Evolutionary conservation across 1,140 invertebrate species (phyloP), one percentile per base, ranked within the genome.

Genomic region (Atta colombica): DNA sequence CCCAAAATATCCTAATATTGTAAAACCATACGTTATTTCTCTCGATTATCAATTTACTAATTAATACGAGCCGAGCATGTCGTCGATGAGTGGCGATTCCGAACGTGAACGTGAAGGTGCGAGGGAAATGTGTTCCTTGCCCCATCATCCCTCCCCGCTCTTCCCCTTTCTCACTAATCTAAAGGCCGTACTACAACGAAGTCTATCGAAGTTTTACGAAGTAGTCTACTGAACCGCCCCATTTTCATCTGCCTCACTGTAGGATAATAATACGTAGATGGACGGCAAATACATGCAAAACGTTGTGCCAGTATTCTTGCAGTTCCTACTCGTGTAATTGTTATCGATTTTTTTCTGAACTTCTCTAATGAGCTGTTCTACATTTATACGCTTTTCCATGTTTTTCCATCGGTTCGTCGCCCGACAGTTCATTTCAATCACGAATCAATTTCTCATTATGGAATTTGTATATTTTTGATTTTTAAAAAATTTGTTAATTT

Each of bases 1-100:
- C 91, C 87, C 92, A 93, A 81, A 93, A 93, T 92, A 93, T 93
- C 91, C 92, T 94, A 87, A 94, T 92, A 84, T 90, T 95, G 61
- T 95, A 93, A 82, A 82, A 92, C 81, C 60, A 68, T 84, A 88
- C 77, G 71, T 85, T 88, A 69, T 65, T 87, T 90, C 84, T 90
- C 85, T 89, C 84, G 81, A 89, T 90, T 89, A 90, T 69, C 81
- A 88, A 80, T 74, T 91, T 75, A 78, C 75, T 85, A 85, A 82
- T 87, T 75, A 80, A 66, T 82, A 77, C 25, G 81, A 91, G 66
- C 71, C 89, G 78, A 82, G 53, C 45, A 55, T 74, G 31, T 89
- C 77, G 61, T 87, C 77, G 61, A 87, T 72, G 68, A 88, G 35
- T 61, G 75, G 55, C 75, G 75, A 75, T 71, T 85, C 85, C 87